A percentile compares a stretch with the other conserved stretches of the same genome.
Evolutionary conservation across 2,797 vertebrate genomes (phyloP).

Genomic region (Karalla daura): DNA sequence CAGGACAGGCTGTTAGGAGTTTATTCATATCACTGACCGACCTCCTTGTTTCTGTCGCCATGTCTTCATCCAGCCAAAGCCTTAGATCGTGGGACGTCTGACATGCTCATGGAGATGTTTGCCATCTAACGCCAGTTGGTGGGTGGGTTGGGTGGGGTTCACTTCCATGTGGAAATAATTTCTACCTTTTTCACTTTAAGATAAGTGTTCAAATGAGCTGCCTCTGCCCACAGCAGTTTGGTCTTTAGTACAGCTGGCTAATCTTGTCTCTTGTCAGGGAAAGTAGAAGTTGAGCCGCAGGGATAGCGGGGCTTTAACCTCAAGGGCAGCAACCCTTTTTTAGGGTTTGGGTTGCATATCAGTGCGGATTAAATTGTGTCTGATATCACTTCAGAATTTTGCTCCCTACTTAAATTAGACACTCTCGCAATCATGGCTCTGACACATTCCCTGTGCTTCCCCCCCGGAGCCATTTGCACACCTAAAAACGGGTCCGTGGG

Average conservation of each 20-base stretch:
- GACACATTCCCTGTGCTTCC: conserved; percentile 39
- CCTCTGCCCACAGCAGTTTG: conserved; percentile 37
- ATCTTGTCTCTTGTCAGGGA: conserved; percentile 68
- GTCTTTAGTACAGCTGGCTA: conserved; percentile 57
- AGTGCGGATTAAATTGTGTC: conserved; percentile 54
- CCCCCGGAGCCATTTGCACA: conserved; percentile 49
- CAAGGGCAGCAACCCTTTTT: conserved; percentile 51
- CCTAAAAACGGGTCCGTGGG: conserved; percentile 46
- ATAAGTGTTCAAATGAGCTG: conserved; percentile 64
- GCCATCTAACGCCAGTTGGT: conserved; percentile 15
- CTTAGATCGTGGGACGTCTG: neutral
- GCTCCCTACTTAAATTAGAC: conserved; percentile 67
- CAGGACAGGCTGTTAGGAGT: conserved; percentile 30
- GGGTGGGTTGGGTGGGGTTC: conserved; percentile 42
- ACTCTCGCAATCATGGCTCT: conserved; percentile 50
- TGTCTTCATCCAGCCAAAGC: conserved; percentile 13
- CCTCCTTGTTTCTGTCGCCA: conserved; percentile 26
- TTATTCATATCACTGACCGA: conserved; percentile 40
- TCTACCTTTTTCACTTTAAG: conserved; percentile 42
- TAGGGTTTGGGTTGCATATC: conserved; percentile 57
- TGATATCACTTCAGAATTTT: conserved; percentile 54
- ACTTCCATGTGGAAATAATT: conserved; percentile 49
- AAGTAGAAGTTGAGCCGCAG: conserved; percentile 51
- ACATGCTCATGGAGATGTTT: conserved; percentile 24
- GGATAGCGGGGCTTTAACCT: conserved; percentile 55